These are phyloP conservation scores for Colius striatus DNA, from an alignment of 2,113 vertebrate species.

Conservation along the genomic window DNA sequence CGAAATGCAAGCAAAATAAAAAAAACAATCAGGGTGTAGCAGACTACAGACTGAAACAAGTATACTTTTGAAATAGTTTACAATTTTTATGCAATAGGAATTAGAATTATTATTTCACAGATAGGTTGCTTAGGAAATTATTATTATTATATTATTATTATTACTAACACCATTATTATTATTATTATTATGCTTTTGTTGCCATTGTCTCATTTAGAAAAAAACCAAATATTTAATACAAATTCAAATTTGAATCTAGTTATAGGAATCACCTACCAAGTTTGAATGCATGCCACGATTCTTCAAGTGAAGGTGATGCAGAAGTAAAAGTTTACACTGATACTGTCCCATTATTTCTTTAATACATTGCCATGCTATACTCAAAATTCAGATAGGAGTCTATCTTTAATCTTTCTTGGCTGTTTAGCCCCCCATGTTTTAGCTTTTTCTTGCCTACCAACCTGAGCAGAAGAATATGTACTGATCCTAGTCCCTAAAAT, in stretches of 20 bases:
- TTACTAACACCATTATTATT: not conserved
- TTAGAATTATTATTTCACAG: not conserved
- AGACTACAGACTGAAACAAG: not conserved
- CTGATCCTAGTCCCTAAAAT: not conserved
- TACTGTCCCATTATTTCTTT: not conserved
- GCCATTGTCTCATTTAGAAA: not conserved
- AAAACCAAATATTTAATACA: not conserved
- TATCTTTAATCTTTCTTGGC: not conserved
- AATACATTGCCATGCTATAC: not conserved
- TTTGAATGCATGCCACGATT: not conserved
- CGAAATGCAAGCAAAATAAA: not conserved
- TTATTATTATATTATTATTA: too few relatives aligned
- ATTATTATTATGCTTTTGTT: not conserved
- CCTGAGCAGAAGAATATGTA: not conserved
- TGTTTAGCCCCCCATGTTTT: not conserved
- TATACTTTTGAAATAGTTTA: not conserved
- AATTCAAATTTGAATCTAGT: not conserved
- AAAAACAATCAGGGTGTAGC: not conserved
- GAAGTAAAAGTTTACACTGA: fast-evolving
- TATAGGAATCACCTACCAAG: not conserved
- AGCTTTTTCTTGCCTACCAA: not conserved
- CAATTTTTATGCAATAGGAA: not conserved
- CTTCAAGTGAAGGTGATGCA: fast-evolving
- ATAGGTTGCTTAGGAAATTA: not conserved
- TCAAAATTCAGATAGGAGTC: not conserved